phyloP scores from a whole-genome alignment of 37 sponge, comb jelly and placozoan genomes.

The Bolinopsis microptera region DNA sequence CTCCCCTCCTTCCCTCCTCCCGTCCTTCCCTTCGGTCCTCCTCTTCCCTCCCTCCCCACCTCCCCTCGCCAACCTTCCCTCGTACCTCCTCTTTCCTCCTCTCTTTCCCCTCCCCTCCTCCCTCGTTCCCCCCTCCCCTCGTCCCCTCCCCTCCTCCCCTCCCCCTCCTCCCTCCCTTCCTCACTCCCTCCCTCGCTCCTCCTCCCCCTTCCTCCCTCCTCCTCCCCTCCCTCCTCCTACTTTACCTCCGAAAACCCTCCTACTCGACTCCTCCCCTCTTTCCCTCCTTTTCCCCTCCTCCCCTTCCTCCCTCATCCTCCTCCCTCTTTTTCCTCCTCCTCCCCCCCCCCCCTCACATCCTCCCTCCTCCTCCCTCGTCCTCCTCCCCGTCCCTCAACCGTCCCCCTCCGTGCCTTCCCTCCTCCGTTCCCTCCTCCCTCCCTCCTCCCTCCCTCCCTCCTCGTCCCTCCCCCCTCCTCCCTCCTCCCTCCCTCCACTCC shows the following conservation, averaged over 20 bases:
- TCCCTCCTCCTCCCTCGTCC: not conserved
- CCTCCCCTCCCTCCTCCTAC: not conserved
- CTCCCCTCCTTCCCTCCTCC: not conserved
- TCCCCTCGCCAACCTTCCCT: not conserved
- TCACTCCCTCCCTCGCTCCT: not conserved
- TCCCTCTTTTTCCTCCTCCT: not conserved
- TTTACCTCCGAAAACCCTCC: not conserved
- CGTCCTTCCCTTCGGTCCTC: not conserved
- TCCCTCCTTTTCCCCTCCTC: not conserved
- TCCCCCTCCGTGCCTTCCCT: not conserved
- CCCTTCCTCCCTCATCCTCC: too few species aligned
- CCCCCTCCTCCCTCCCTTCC: not conserved
- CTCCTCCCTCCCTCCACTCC: not conserved
- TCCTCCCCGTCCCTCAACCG: not conserved
- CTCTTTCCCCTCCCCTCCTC: not conserved
- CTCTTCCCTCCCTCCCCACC: not conserved
- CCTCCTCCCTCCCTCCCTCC: not conserved
- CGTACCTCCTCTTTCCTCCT: not conserved
- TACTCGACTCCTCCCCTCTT: not conserved
- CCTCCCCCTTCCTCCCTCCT: not conserved
- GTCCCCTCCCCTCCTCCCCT: not conserved
- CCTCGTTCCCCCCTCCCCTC: not conserved
- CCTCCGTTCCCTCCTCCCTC: not conserved
- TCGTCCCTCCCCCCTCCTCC: not conserved
- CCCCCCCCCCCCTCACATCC: not conserved